phyloP scores from a whole-genome alignment of 1,140 invertebrate genomes.

The Drosophila persimilis region DNA sequence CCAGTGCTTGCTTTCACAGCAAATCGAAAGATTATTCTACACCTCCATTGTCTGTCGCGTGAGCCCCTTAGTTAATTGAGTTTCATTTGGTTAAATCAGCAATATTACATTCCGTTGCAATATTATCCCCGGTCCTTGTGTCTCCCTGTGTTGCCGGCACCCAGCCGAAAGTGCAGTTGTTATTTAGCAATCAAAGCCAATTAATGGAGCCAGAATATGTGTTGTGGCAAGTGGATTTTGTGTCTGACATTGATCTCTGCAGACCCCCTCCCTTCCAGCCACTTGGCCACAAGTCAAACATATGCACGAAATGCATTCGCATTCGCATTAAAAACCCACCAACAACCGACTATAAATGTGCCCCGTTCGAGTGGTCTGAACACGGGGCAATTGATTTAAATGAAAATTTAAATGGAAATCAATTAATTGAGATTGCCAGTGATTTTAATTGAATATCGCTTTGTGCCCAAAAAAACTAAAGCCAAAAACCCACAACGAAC shows the following conservation, averaged over 20 bases:
- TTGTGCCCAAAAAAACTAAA: conserved; percentile 39
- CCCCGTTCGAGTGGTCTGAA: not conserved
- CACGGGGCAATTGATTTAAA: conserved; percentile 55
- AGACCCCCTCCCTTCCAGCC: conserved; percentile 2
- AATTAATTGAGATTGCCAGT: conserved; percentile 61
- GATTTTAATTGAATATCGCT: conserved; percentile 67
- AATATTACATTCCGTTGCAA: no score
- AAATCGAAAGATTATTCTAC: no score
- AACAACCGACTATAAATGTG: conserved; percentile 46
- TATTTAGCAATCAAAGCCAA: conserved; percentile 77
- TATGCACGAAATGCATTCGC: conserved; percentile 15
- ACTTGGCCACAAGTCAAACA: conserved; percentile 35
- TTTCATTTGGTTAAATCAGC: no score
- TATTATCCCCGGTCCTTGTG: no score
- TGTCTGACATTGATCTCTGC: conserved; percentile 50
- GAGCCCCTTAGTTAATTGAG: no score
- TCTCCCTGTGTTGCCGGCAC: no score
- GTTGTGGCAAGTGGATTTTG: conserved; percentile 63
- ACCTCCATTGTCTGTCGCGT: no score
- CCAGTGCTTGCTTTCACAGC: no score
- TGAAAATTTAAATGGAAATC: conserved; percentile 68
- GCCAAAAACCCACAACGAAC: conserved; percentile 7
- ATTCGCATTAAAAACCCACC: conserved; percentile 22
- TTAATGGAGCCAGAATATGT: conserved; percentile 56
- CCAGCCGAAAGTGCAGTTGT: conserved; percentile 68